Evolutionary conservation across 2,113 vertebrate species (phyloP).

Genomic region (Porphyrio hochstetteri): DNA sequence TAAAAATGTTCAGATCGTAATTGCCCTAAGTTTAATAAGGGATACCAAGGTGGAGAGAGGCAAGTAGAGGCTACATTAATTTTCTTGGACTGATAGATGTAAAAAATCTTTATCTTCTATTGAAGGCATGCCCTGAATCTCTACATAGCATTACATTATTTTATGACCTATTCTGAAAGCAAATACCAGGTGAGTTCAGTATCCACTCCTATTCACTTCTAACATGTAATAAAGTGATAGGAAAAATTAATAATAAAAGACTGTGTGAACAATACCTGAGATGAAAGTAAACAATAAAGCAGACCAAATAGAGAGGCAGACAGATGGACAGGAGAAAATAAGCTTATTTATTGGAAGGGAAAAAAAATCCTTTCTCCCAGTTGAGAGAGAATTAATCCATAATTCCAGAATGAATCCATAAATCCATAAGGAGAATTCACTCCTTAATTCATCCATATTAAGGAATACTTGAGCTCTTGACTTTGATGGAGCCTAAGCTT

Average conservation of each 20-base stretch:
- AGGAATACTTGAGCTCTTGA: not conserved
- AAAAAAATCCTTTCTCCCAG: not conserved
- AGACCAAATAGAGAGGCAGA: not conserved
- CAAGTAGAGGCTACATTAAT: conserved; percentile 19
- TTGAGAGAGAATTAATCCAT: not conserved
- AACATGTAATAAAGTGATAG: not conserved
- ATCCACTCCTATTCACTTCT: not conserved
- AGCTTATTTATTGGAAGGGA: not conserved
- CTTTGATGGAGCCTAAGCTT: not conserved
- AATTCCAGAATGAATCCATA: too few relatives aligned
- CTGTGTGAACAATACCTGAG: not conserved
- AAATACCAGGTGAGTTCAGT: not conserved
- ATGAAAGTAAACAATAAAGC: not conserved
- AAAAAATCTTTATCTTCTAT: conserved; percentile 16
- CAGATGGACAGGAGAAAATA: not conserved
- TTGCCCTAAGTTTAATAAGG: conserved; percentile 46
- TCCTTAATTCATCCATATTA: not conserved
- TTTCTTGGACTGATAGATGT: not conserved
- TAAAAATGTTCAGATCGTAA: conserved; percentile 26
- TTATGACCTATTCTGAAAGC: not conserved
- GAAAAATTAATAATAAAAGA: not conserved
- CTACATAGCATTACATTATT: not conserved
- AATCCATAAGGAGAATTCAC: too few relatives aligned
- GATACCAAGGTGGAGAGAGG: conserved; percentile 13
- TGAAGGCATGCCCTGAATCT: not conserved